Base-by-base conservation (phyloP, 1,140 invertebrate species). In the Chelonus insularis region DNA sequence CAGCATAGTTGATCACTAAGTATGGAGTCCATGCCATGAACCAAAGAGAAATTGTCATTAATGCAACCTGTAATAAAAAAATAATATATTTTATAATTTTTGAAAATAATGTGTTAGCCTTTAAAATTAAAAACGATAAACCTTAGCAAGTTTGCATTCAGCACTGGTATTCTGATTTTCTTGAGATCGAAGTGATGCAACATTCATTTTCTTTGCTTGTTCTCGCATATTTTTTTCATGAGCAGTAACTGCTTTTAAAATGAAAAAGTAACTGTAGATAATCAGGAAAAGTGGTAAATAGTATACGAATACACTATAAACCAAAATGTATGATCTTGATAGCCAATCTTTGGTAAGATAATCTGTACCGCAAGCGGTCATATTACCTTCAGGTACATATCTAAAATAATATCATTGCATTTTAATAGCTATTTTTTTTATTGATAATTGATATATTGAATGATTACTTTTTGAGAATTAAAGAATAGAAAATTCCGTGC, bases 11-110 rank as follows among this genome's bases (percentile, higher is more conserved):
- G 66, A 93, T 92, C 12, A 91, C 86, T 14, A 92, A 74, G 71
- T 93, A 92, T n/a, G 91, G 91, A 11, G 90, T 92, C 91, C 91
- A 93, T 2, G 91, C 91, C 79, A 92, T 84, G 76, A 94, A 89
- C 90, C 90, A 95, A 57, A 93, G 75, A 0, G 87, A 84, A 55
- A 94, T 91, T 37, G 91, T 94, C 77, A 89, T 91, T 67, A 94
- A 78, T 25, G 92, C 91, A 63, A 85, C 85, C 82, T 92, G n/a
- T n/a, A n/a, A n/a, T n/a, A n/a, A n/a, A n/a, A n/a, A n/a, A n/a
- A n/a, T n/a, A n/a, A n/a, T n/a, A n/a, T n/a, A n/a, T n/a, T n/a
- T n/a, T n/a, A n/a, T n/a, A n/a, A n/a, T n/a, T n/a, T n/a, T n/a
- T n/a, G n/a, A n/a, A 29, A 29, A 29, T 29, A 29, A 29, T 29